A percentile compares a stretch with the other conserved stretches of the same genome.
These are phyloP conservation scores for Acronicta alni DNA, from an alignment of 2,888 invertebrate genomes.

Conservation along the genomic window DNA sequence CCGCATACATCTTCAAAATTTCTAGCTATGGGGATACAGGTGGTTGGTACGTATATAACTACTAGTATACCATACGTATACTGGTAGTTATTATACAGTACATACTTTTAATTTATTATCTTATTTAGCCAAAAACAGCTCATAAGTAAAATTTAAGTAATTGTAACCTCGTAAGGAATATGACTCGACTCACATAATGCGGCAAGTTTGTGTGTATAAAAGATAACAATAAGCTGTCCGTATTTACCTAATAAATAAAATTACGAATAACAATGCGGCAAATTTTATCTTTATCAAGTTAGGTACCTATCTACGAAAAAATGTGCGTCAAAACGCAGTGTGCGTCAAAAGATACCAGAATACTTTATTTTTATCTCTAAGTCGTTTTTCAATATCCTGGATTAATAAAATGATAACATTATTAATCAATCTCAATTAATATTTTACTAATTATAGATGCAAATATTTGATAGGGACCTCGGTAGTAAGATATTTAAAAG, in stretches of 20 bases:
- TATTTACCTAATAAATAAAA: conserved; percentile 54
- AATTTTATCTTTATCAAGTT: conserved; percentile 66
- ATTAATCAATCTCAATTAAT: conserved; percentile 31
- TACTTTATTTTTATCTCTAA: conserved; percentile 62
- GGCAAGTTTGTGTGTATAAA: conserved; percentile 35
- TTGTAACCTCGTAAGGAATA: conserved; percentile 15
- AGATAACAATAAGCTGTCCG: conserved; percentile 50
- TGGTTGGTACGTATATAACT: too few relatives aligned
- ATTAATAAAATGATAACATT: conserved; percentile 45
- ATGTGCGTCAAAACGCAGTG: conserved; percentile 71
- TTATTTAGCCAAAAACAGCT: conserved; percentile 1
- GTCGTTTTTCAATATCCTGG: conserved; percentile 46
- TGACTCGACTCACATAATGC: conserved; percentile 38
- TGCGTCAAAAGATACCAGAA: conserved; percentile 70
- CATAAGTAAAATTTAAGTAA: conserved; percentile 9
- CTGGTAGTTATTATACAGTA: too few relatives aligned
- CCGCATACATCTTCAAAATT: too few relatives aligned
- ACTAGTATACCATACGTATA: too few relatives aligned
- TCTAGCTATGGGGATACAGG: too few relatives aligned
- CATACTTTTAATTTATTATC: conserved; percentile 1
- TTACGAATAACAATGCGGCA: conserved; percentile 63
- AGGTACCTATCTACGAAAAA: conserved; percentile 65
- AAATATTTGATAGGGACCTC: neutral
- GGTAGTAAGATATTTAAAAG: neutral
- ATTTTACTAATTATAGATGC: conserved; percentile 1